Base-by-base conservation (phyloP, 2,797 vertebrate species). In the Sternotherus odoratus region DNA sequence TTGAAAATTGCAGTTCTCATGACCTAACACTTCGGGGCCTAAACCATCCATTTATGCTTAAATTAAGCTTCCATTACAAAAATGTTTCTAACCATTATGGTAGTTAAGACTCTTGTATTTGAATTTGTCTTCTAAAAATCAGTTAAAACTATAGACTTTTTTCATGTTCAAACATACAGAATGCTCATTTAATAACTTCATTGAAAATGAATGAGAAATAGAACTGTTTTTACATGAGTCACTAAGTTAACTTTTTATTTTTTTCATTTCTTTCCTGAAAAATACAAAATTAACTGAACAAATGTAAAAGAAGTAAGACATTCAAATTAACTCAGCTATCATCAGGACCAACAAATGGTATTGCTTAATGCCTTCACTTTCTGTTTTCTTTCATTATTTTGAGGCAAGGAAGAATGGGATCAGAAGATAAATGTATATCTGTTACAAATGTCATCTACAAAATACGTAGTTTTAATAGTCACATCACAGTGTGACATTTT, bases 41-140 rank as follows among this genome's bases (percentile, higher is more conserved):
- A 39, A 92, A 57, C 88, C 30, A 69, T 78, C 15, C 75, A 8
- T 91, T 94, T 85, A 75, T 90, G 8, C 77, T 78, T 53, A 93
- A 93, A 88, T 85, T 85, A 78, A 51, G 12, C 16, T 91, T 92
- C 30, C 10, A 82, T 92, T 88, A 3, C 48, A 10, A 91, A 7
- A 82, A 54, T 48, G 5, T 33, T 36, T n/a, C 79, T 33, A 79
- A 69, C 77, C 80, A 11, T 53, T 77, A 33, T 28, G 77, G 13
- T 11, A 82, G 83, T 39, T 30, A 60, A 1, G 9, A 85, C 4
- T 30, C 16, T 39, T 63, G 36, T 82, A 78, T 93, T 36, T 86
- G 79, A 83, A 57, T 77, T 91, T 63, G 82, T 79, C 23, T 8
- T 60, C 48, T 82, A 74, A 43, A 91, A 86, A 2, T 79, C 15